Evolutionary conservation across 2,113 vertebrate species (phyloP).

Genomic region (human): DNA sequence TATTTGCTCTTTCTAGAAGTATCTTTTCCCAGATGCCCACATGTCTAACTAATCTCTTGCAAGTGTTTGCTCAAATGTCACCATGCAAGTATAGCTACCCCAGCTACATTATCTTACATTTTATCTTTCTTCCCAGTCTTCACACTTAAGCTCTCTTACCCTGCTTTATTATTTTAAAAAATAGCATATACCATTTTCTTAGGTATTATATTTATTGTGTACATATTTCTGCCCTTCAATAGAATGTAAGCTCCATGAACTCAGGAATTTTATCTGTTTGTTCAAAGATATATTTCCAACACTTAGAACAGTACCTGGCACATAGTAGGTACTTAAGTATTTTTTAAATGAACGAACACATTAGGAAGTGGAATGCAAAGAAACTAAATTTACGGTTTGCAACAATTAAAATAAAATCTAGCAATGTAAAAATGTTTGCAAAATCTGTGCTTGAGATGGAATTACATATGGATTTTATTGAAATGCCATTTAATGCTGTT

Average conservation of each 20-base stretch:
- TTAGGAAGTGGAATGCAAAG: background rate
- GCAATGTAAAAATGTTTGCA: background rate
- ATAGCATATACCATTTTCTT: background rate
- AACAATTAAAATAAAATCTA: background rate
- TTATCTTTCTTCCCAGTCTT: background rate
- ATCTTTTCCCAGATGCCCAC: background rate
- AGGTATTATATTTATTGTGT: background rate
- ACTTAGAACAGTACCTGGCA: background rate
- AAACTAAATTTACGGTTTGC: background rate
- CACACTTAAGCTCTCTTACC: background rate
- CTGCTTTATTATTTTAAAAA: background rate
- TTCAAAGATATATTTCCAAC: background rate
- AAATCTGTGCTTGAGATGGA: background rate
- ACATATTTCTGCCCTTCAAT: background rate
- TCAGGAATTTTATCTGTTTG: background rate
- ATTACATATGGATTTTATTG: conserved; percentile 8
- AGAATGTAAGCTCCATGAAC: background rate
- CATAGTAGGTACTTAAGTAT: background rate
- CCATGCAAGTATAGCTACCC: background rate
- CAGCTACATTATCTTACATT: background rate
- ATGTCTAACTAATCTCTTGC: background rate
- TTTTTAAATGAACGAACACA: background rate
- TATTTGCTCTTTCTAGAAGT: background rate
- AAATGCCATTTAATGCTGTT: background rate
- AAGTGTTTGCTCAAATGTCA: background rate